phyloP scores from a whole-genome alignment of 1,140 invertebrate genomes.

The Listronotus oregonensis region DNA sequence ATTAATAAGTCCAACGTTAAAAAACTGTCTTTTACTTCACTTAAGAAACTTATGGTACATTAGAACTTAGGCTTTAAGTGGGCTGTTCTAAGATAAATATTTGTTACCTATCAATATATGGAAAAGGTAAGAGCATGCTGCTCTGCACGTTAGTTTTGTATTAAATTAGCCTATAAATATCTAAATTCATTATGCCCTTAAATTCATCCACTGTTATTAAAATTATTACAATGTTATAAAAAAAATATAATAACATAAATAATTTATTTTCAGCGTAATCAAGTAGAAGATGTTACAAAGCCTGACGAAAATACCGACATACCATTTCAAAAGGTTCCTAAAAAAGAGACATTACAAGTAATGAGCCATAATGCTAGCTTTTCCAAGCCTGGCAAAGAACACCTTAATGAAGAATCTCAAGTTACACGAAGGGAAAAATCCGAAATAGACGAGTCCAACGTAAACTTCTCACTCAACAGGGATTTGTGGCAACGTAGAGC shows the following conservation, averaged over 20 bases:
- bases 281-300: neutral
- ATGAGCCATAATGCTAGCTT: neutral
- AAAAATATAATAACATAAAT: neutral
- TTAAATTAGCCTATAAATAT: neutral
- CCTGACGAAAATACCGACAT: neutral
- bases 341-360: neutral
- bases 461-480: constrained; percentile 58
- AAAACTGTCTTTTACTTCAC: no score
- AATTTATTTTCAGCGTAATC: constrained; percentile 11
- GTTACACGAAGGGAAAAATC: constrained; percentile 24
- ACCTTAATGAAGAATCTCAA: constrained; percentile 10
- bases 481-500: constrained; percentile 68
- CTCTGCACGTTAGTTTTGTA: constrained; percentile 4
- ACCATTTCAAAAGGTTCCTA: neutral
- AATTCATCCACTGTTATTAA: neutral
- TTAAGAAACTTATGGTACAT: no score
- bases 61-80: no score
- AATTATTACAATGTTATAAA: neutral
- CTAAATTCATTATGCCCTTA: neutral
- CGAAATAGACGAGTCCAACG: constrained; percentile 48
- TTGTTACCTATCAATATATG: no score
- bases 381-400: neutral
- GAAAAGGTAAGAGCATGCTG: constrained; percentile 7
- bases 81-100: no score
- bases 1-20: no score